Percentiles rank a stretch among this genome's conserved stretches.
phyloP scores from a whole-genome alignment of 2,797 vertebrate genomes.

The Ctenosaura bakeri region DNA sequence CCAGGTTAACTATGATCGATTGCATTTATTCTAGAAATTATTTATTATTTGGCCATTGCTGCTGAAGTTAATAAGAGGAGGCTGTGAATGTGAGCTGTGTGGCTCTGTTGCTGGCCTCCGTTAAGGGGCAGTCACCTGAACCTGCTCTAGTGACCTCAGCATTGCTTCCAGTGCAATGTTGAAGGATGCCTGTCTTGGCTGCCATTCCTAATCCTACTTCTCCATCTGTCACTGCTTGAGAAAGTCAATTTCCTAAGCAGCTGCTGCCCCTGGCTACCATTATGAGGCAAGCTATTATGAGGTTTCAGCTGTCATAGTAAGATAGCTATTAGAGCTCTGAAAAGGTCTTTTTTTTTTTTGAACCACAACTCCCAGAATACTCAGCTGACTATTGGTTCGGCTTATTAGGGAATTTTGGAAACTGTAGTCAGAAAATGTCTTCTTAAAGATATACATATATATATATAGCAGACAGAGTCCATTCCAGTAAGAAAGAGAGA shows the following conservation, averaged over 20 bases:
- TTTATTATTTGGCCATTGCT: not conserved
- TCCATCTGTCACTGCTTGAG: conserved; percentile 9
- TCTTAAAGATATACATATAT: not conserved
- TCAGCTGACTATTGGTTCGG: no score
- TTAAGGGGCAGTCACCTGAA: not conserved
- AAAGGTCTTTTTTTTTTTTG: no score
- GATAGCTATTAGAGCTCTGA: no score
- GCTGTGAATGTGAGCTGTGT: not conserved
- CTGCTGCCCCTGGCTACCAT: not conserved
- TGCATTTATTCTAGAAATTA: conserved; percentile 16
- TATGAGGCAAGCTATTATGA: not conserved
- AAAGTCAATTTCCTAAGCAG: not conserved
- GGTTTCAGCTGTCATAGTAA: not conserved
- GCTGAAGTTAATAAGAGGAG: conserved; percentile 9
- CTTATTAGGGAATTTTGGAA: no score
- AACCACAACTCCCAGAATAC: no score
- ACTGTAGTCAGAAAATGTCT: no score
- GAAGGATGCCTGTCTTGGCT: not conserved
- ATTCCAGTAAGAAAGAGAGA: no score
- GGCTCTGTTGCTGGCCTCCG: not conserved
- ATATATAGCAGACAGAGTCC: no score
- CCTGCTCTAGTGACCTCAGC: conserved; percentile 9
- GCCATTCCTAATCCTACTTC: not conserved
- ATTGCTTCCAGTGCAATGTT: not conserved
- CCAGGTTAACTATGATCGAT: not conserved